These are phyloP conservation scores for Druon quercuslanigerum DNA, from an alignment of 1,140 invertebrate species.

Conservation along the genomic window DNA sequence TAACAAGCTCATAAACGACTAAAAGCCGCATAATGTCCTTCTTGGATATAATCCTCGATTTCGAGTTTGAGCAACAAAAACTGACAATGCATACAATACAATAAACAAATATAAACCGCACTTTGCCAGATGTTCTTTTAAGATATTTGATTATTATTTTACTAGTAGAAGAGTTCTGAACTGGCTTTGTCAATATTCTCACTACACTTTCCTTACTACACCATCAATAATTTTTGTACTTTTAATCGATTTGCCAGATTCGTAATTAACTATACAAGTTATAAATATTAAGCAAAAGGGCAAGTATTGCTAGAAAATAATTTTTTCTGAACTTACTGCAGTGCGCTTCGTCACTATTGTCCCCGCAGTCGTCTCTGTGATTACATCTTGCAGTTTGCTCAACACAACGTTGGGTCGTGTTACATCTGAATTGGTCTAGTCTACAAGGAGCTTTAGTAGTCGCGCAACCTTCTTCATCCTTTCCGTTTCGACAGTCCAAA, in stretches of 20 bases:
- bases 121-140: no score
- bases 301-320: no score
- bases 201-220: no score
- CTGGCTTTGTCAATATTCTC: no score
- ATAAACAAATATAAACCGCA: background rate
- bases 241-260: no score
- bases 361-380: slow-evolving; percentile 91
- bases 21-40: background rate
- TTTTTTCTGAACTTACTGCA: slow-evolving; percentile 81
- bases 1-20: slow-evolving; percentile 19
- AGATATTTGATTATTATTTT: no score
- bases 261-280: no score
- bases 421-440: slow-evolving; percentile 93
- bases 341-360: slow-evolving; percentile 91
- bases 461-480: slow-evolving; percentile 88
- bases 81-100: no score
- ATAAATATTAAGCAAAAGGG: no score
- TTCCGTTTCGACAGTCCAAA: slow-evolving; percentile 88
- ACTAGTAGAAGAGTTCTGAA: no score
- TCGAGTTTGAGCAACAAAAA: background rate
- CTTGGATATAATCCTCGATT: slow-evolving; percentile 17
- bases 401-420: slow-evolving; percentile 88
- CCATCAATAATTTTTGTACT: no score
- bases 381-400: slow-evolving; percentile 89
- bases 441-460: slow-evolving; percentile 77